Evolutionary conservation across 2,888 invertebrate species (phyloP), one percentile per base, ranked within the genome.

Genomic region (Pogonocherus hispidulus): DNA sequence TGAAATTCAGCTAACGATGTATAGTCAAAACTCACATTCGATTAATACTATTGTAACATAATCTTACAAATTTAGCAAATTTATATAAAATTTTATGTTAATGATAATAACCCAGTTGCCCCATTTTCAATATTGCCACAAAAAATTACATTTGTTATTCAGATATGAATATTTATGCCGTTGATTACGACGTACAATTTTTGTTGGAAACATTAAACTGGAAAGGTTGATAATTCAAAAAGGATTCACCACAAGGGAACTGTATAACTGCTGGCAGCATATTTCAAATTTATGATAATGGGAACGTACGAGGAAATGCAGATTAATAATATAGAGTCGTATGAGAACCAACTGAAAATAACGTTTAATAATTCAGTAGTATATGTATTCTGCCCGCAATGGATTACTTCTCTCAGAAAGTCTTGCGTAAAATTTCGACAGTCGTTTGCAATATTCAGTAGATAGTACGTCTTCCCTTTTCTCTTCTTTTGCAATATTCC

Each of bases 271-370:
- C 41, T 16, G 41, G 41, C n/a, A 41, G 41, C 41, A 41, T 41
- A 41, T 41, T 41, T 41, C 41, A 41, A 41, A 41, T 41, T 41
- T 41, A 41, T 41, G 41, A n/a, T 41, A 41, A 41, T 41, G 41
- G 41, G 41, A 41, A 41, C 5, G 14, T 41, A 41, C 16, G 41
- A 41, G 41, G 41, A 41, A 41, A 41, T 41, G 41, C n/a, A 41
- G 41, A 41, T 41, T 41, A 41, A 41, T 41, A 41, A 41, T 41
- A n/a, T 16, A 41, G 41, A 41, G 41, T 41, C 41, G 16, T 9
- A 14, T 41, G 41, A 14, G 14, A 41, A 41, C 41, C 41, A 41
- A 41, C 41, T 41, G 11, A 41, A 41, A 41, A 41, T 41, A 41
- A 41, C n/a, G 11, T 41, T 41, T 41, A 41, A 41, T 16, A 41